Evolutionary conservation across 2,888 invertebrate genomes (phyloP).

Genomic region (Exephanes ischioxanthus): DNA sequence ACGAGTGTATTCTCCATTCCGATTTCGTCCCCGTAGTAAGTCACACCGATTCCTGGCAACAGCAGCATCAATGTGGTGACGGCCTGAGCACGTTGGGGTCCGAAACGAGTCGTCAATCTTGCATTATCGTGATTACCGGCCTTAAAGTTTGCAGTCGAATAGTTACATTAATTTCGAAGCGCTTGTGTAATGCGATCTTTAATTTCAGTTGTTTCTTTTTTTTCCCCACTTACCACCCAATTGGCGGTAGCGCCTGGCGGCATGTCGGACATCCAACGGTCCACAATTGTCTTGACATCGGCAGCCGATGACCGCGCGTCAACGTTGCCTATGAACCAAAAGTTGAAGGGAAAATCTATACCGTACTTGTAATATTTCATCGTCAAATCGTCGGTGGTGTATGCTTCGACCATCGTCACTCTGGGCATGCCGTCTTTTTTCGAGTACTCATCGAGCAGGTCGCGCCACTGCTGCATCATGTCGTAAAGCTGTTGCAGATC

Average conservation of each 20-base stretch:
- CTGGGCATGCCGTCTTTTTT: conserved; percentile 50
- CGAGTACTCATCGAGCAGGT: conserved; percentile 86
- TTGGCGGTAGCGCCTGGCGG: conserved; percentile 87
- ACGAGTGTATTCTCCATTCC: conserved; percentile 89
- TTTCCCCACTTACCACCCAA: conserved; percentile 87
- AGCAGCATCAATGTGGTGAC: conserved; percentile 90
- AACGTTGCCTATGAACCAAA: conserved; percentile 87
- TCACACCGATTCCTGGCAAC: conserved; percentile 92
- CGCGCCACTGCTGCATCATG: conserved; percentile 87
- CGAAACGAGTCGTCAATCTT: conserved; percentile 88
- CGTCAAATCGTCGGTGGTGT: conserved; percentile 86
- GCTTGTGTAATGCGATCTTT: neutral
- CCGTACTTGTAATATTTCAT: conserved; percentile 88
- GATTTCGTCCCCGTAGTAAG: conserved; percentile 92
- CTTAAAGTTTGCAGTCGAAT: conserved; percentile 81
- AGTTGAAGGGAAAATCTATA: conserved; percentile 89
- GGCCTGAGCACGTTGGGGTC: conserved; percentile 88
- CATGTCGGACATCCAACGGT: conserved; percentile 88
- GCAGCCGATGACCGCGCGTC: conserved; percentile 85
- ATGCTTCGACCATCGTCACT: conserved; percentile 87
- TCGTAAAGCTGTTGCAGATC: conserved; percentile 87
- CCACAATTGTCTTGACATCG: conserved; percentile 86
- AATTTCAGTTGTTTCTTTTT: neutral
- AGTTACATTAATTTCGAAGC: neutral
- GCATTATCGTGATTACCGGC: conserved; percentile 90